phyloP scores from a whole-genome alignment of 2,888 invertebrate species.

The Epirrhoe tristata region DNA sequence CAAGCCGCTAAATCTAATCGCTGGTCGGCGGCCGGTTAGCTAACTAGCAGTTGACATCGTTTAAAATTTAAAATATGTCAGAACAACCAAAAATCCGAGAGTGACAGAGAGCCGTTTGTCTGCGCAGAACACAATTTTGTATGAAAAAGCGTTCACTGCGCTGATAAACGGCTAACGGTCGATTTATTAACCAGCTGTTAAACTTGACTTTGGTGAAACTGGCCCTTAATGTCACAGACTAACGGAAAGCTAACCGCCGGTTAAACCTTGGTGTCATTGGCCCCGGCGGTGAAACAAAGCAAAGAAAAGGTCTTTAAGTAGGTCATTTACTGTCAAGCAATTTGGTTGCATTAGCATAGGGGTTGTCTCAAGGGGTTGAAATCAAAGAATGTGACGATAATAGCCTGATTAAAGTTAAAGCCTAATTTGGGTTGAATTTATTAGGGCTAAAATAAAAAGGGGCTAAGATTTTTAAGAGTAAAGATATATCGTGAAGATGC shows the following conservation, averaged over 20 bases:
- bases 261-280: constrained; percentile 45
- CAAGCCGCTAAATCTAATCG: no score
- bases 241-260: constrained; percentile 37
- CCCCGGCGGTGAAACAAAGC: constrained; percentile 52
- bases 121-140: no score
- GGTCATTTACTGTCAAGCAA: constrained; percentile 69
- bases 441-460: background rate
- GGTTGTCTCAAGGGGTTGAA: constrained; percentile 59
- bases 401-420: constrained; percentile 51
- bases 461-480: background rate
- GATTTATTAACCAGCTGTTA: no score
- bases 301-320: constrained; percentile 62
- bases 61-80: no score
- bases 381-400: constrained; percentile 59
- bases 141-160: no score
- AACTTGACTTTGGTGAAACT: no score
- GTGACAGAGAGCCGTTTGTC: no score
- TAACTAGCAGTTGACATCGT: no score
- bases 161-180: no score
- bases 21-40: no score
- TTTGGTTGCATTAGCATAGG: constrained; percentile 71
- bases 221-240: background rate
- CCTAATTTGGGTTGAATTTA: constrained; percentile 19
- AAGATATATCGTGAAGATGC: background rate
- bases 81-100: no score